phyloP scores from a whole-genome alignment of 2,113 vertebrate species.

The Amphiprion ocellaris region DNA sequence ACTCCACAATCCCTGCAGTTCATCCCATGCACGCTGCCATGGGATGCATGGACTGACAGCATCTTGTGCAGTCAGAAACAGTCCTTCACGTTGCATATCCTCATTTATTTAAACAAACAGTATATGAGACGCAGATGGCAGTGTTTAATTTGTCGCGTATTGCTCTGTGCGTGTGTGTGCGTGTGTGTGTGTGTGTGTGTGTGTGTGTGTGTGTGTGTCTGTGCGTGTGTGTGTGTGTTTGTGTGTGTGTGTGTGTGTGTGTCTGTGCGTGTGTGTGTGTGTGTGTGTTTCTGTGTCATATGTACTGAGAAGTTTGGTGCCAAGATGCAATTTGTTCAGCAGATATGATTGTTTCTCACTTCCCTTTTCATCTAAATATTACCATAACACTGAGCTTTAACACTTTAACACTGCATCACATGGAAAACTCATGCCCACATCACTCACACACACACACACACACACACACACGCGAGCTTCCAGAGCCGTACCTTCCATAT shows the following conservation, averaged over 20 bases:
- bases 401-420: not conserved
- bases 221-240: not conserved
- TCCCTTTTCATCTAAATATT: constrained; percentile 29
- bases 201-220: not conserved
- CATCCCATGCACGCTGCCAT: constrained; percentile 21
- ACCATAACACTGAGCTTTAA: constrained; percentile 5
- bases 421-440: not conserved
- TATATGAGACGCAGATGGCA: constrained; percentile 46
- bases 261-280: not conserved
- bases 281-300: too few species aligned
- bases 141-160: constrained; percentile 37
- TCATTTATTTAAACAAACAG: constrained; percentile 52
- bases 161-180: constrained; percentile 17
- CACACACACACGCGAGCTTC: constrained; percentile 5
- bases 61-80: constrained; percentile 7
- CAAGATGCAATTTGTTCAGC: constrained; percentile 20
- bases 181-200: constrained; percentile 4
- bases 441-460: not conserved
- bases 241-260: not conserved
- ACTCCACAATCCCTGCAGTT: constrained; percentile 57
- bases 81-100: constrained; percentile 25
- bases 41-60: constrained; percentile 22
- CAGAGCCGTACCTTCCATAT: constrained; percentile 94
- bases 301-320: not conserved
- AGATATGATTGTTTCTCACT: constrained; percentile 27